These are phyloP conservation scores for Dyspetes luteomarginatus DNA, from an alignment of 2,888 invertebrate genomes.

Conservation along the genomic window DNA sequence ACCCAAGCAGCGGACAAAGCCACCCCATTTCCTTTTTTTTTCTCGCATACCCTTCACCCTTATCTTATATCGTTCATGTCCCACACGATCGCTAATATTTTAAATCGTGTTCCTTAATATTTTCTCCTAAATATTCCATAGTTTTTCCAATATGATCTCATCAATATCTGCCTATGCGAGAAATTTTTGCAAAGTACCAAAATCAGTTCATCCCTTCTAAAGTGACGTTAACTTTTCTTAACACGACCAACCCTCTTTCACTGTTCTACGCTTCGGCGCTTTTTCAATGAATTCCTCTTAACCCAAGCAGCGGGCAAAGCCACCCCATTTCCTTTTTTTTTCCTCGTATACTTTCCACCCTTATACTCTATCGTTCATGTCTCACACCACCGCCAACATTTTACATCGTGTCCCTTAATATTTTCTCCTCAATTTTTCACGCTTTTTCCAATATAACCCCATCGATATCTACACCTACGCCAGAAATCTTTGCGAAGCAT, in stretches of 20 bases:
- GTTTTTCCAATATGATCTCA: too few relatives aligned
- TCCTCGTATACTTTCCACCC: neutral
- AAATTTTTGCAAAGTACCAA: too few relatives aligned
- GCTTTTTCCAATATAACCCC: slow-evolving; percentile 56
- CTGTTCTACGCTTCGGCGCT: slow-evolving; percentile 52
- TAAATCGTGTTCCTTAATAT: too few relatives aligned
- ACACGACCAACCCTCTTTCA: slow-evolving; percentile 48
- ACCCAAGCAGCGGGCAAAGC: slow-evolving; percentile 29
- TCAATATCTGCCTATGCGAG: too few relatives aligned
- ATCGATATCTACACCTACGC: slow-evolving; percentile 23
- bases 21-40: slow-evolving; percentile 1
- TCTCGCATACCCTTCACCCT: neutral
- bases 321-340: neutral
- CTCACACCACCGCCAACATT: slow-evolving; percentile 28
- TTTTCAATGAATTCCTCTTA: slow-evolving; percentile 46
- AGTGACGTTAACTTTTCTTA: too few relatives aligned
- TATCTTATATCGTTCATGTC: too few relatives aligned
- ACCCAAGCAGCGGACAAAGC: slow-evolving; percentile 29
- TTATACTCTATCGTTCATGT: slow-evolving; percentile 31
- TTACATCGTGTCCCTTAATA: slow-evolving; percentile 52
- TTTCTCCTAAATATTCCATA: too few relatives aligned
- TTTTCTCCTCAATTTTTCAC: slow-evolving; percentile 46
- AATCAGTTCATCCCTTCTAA: too few relatives aligned
- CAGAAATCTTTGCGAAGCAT: slow-evolving; percentile 4
- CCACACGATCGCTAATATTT: too few relatives aligned